These are phyloP conservation scores for Polydrusus cervinus DNA, from an alignment of 2,888 invertebrate genomes.

Conservation along the genomic window DNA sequence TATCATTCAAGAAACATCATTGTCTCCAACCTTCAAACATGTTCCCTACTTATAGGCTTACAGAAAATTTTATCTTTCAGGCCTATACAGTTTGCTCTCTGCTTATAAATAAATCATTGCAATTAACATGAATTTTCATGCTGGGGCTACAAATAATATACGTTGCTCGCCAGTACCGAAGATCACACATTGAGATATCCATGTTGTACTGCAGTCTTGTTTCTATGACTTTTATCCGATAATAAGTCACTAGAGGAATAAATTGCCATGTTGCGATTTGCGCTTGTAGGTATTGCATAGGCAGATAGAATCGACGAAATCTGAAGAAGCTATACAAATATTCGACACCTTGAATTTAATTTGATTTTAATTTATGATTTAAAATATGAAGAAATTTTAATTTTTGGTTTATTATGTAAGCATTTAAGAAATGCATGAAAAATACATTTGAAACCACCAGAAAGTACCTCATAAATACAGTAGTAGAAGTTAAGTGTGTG, in stretches of 20 bases:
- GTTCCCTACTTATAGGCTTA: not conserved
- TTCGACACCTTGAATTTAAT: conserved; percentile 6
- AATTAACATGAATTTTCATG: conserved; percentile 32
- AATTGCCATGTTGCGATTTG: conserved; percentile 46
- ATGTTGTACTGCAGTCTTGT: conserved; percentile 38
- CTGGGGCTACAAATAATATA: conserved; percentile 45
- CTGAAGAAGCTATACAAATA: conserved; percentile 19
- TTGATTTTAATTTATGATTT: not conserved
- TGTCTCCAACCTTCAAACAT: too few species aligned
- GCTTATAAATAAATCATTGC: conserved; percentile 6
- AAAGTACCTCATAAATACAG: too few species aligned
- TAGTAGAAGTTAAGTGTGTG: too few species aligned
- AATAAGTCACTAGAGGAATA: conserved; percentile 39
- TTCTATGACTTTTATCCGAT: conserved; percentile 49
- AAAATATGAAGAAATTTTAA: not conserved
- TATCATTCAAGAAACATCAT: too few species aligned
- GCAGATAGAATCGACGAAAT: conserved; percentile 34
- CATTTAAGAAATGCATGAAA: too few species aligned
- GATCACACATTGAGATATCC: conserved; percentile 44
- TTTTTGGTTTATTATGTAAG: not conserved
- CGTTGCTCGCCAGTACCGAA: conserved; percentile 30
- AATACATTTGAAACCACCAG: too few species aligned
- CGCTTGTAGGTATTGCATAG: conserved; percentile 40
- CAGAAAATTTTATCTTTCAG: not conserved
- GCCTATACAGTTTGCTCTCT: conserved; percentile 7